Percentiles rank a stretch among this genome's conserved stretches.
These are phyloP conservation scores for Hippocampus abdominalis DNA, from an alignment of 2,113 vertebrate species.

Conservation along the genomic window DNA sequence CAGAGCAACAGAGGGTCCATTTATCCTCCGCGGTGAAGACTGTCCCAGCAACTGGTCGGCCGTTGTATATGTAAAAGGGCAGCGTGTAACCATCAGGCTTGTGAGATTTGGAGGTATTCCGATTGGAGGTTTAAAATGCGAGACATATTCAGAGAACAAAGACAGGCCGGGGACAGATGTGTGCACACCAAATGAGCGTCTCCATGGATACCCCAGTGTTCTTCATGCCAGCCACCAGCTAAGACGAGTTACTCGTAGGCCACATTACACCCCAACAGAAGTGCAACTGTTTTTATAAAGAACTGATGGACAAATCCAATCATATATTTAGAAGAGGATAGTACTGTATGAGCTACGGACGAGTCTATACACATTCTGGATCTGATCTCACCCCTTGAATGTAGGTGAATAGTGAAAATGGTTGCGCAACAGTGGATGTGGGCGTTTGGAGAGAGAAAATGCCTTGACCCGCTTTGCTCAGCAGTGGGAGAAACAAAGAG, in stretches of 20 bases:
- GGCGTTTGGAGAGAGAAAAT: constrained; percentile 27
- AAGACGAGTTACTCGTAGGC: background rate
- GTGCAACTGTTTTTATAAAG: background rate
- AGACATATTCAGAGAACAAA: constrained; percentile 47
- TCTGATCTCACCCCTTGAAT: constrained; percentile 19
- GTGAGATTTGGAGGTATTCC: constrained; percentile 39
- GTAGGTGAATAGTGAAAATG: constrained; percentile 22
- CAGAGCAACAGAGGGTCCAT: background rate
- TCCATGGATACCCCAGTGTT: constrained; percentile 42
- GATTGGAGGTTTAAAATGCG: constrained; percentile 38
- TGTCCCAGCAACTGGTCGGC: constrained; percentile 38
- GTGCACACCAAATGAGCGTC: constrained; percentile 14
- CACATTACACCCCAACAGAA: constrained; percentile 5
- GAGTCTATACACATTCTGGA: constrained; percentile 15
- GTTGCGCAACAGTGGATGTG: constrained; percentile 52
- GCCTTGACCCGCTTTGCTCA: constrained; percentile 39
- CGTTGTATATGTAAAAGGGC: constrained; percentile 44
- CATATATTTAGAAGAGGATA: too few relatives aligned
- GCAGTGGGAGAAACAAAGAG: constrained; percentile 42
- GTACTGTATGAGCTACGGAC: constrained; percentile 1
- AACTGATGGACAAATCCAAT: constrained; percentile 14
- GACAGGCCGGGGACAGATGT: constrained; percentile 14
- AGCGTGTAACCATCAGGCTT: constrained; percentile 18
- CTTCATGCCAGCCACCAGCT: constrained; percentile 13
- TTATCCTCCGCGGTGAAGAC: constrained; percentile 13